Conservation (phyloP, 2,797 vertebrate genomes). For the Eupleurogrammus muticus region DNA sequence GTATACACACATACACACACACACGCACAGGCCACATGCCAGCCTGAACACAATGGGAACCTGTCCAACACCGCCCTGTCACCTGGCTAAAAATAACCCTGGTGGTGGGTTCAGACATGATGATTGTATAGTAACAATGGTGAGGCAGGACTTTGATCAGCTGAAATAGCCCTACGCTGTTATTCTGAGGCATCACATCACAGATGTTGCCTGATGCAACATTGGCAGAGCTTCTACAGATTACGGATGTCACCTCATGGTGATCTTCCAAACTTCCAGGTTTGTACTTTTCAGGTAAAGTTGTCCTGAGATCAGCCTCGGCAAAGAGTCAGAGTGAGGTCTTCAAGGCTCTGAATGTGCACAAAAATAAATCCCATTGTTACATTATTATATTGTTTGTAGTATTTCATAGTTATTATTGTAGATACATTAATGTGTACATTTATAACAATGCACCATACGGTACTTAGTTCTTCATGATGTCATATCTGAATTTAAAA, state of each 20-base stretch:
- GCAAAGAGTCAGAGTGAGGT: neutral
- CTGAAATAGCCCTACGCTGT: conserved; percentile 45
- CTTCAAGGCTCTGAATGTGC: neutral
- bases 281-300: neutral
- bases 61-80: conserved; percentile 62
- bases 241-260: conserved; percentile 1
- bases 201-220: neutral
- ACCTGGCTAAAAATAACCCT: conserved; percentile 76
- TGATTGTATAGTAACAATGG: conserved; percentile 68
- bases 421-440: neutral
- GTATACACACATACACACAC: conserved; percentile 28
- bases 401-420: neutral
- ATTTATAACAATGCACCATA: neutral
- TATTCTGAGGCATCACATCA: conserved; percentile 30
- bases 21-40: conserved; percentile 53
- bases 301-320: neutral
- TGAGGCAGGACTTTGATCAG: conserved; percentile 63
- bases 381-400: neutral
- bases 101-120: conserved; percentile 39
- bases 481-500: neutral
- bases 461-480: neutral
- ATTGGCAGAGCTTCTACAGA: neutral
- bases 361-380: neutral
- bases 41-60: conserved; percentile 75
- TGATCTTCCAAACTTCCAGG: neutral